Base-by-base conservation (phyloP, 2,888 invertebrate genomes). In the Melanotus villosus region DNA sequence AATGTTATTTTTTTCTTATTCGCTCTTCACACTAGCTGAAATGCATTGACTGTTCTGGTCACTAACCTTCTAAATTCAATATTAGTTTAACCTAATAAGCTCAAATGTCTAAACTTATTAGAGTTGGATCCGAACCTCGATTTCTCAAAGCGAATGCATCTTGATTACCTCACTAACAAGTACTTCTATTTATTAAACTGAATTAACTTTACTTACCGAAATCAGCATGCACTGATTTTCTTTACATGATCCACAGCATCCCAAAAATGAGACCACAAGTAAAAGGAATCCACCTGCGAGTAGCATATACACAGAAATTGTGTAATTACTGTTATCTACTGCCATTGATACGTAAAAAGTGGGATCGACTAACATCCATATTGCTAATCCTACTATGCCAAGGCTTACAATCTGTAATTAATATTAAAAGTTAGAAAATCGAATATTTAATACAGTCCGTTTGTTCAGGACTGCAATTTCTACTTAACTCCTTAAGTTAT, bases 201-300 rank as follows among this genome's bases (percentile, higher is more conserved):
- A 14, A 7, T 26, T 26, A 7, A 36, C 3, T 57, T 54, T 65
- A 85, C 90, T 89, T 85, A 94, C 93, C 81, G 90, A 87, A 70
- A 91, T 88, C 43, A 96, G 88, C 86, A 93, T 89, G 82, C 93
- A 93, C 79, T 91, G 91, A 16, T 92, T 93, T 84, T 93, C 92
- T 76, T 90, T 89, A 71, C 92, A 89, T 5, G 95, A 93, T 32
- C 95, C 95, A 80, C 92, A 93, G 80, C 95, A 95, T 63, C 95
- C 96, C 47, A 95, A 87, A 83, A 94, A 92, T 12, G 93, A 92
- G 21, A 94, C 90, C 41, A 94, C 82, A 68, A 93, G 88, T 83
- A 95, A 90, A 57, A 94, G 84, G 36, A 89, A 84, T 4, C 95
- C 95, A 64, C 91, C 90, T 21, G 88, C 89, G 69, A 95, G 86